Evolutionary conservation across 2,797 vertebrate species (phyloP).

Genomic region (Galaxias olidus): DNA sequence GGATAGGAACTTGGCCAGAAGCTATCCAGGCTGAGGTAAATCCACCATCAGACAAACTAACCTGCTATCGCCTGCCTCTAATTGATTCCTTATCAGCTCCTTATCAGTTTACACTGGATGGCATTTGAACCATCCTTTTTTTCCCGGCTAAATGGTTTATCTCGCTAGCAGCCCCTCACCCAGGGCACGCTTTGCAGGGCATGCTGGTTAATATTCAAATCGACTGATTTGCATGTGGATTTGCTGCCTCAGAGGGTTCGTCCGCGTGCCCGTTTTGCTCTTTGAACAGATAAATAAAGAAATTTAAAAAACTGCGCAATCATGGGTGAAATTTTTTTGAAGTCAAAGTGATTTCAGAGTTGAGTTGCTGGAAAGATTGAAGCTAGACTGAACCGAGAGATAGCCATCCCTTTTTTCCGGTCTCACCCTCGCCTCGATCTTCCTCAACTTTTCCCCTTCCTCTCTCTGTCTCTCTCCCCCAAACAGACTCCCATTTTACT

Average conservation of each 20-base stretch:
- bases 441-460: conserved; percentile 1
- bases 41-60: conserved; percentile 44
- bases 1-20: not conserved
- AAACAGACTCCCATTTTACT: not conserved
- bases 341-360: conserved; percentile 49
- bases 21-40: conserved; percentile 30
- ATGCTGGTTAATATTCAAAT: conserved; percentile 61
- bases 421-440: too few species aligned
- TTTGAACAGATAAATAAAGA: conserved; percentile 49
- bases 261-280: conserved; percentile 43
- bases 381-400: conserved; percentile 26
- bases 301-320: conserved; percentile 36
- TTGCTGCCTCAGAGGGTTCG: conserved; percentile 44
- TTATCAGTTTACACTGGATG: conserved; percentile 41
- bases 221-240: conserved; percentile 39
- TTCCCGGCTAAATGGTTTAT: conserved; percentile 24
- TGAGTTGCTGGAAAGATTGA: conserved; percentile 39
- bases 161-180: conserved; percentile 10
- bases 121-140: conserved; percentile 37
- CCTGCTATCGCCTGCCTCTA: conserved; percentile 40
- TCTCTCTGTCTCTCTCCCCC: conserved; percentile 15
- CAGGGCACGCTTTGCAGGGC: conserved; percentile 28
- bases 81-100: conserved; percentile 63
- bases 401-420: conserved; percentile 1
- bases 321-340: conserved; percentile 49